phyloP scores from a whole-genome alignment of 2,113 vertebrate genomes.

The Boulengeromyrus knoepffleri region DNA sequence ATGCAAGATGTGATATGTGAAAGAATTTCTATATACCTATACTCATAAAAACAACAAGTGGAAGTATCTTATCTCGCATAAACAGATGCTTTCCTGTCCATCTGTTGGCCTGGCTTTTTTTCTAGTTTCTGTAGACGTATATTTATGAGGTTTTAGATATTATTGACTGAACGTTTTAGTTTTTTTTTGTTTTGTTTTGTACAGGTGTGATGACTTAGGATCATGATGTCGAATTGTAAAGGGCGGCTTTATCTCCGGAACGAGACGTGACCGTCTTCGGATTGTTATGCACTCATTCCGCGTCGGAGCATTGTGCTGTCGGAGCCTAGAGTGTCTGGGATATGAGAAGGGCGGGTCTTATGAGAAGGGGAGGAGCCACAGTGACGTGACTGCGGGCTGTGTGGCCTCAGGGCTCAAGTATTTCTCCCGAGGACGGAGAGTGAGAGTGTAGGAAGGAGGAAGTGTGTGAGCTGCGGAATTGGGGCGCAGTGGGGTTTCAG shows the following conservation, averaged over 20 bases:
- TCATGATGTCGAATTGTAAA: background rate
- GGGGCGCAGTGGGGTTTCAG: background rate
- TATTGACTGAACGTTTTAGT: background rate
- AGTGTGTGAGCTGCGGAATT: background rate
- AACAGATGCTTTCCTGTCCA: background rate
- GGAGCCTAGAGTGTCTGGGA: background rate
- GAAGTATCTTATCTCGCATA: background rate
- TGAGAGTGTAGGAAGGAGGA: background rate
- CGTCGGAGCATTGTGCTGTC: background rate
- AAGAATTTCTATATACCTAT: background rate
- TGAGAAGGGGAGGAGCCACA: background rate
- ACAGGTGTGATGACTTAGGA: background rate
- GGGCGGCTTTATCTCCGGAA: background rate
- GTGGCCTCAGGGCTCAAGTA: background rate
- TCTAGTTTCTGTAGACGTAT: background rate
- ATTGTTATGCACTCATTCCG: background rate
- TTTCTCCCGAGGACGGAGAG: background rate
- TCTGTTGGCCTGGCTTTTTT: background rate
- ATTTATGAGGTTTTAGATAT: background rate
- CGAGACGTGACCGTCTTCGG: background rate
- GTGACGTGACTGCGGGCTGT: background rate
- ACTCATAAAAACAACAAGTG: background rate
- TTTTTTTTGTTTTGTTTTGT: background rate
- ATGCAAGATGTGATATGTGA: background rate
- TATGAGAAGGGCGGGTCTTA: background rate